These are phyloP conservation scores for Schizaphis graminum DNA, from an alignment of 2,888 invertebrate genomes.

Conservation along the genomic window DNA sequence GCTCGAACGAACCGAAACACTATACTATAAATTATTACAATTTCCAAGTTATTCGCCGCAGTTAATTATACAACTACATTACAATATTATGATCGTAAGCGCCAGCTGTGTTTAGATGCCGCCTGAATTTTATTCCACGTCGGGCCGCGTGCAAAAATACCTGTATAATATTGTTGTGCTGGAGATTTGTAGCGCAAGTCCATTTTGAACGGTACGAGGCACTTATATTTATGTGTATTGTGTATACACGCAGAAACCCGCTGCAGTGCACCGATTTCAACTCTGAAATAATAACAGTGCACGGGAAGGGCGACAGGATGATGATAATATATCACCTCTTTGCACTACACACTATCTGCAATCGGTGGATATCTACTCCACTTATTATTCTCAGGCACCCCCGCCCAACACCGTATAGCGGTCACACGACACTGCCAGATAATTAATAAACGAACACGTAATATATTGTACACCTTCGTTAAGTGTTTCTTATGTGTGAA, in stretches of 20 bases:
- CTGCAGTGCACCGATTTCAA: not conserved
- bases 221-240: no score
- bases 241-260: not conserved
- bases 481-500: not conserved
- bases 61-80: slow-evolving; percentile 5
- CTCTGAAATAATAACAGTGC: not conserved
- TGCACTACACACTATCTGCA: not conserved
- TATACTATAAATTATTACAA: slow-evolving; percentile 7
- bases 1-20: not conserved
- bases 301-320: not conserved
- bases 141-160: not conserved
- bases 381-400: not conserved
- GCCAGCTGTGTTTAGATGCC: not conserved
- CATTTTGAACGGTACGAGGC: not conserved
- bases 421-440: not conserved
- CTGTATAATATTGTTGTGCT: not conserved
- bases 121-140: not conserved
- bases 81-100: not conserved
- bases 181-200: not conserved
- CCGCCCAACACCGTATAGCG: not conserved
- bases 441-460: not conserved
- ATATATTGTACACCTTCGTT: not conserved
- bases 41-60: slow-evolving; percentile 1
- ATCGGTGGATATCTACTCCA: not conserved
- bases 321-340: not conserved